Base-by-base conservation (phyloP, 92 coral and sea anemone genomes). In the Phymanthus crucifer region DNA sequence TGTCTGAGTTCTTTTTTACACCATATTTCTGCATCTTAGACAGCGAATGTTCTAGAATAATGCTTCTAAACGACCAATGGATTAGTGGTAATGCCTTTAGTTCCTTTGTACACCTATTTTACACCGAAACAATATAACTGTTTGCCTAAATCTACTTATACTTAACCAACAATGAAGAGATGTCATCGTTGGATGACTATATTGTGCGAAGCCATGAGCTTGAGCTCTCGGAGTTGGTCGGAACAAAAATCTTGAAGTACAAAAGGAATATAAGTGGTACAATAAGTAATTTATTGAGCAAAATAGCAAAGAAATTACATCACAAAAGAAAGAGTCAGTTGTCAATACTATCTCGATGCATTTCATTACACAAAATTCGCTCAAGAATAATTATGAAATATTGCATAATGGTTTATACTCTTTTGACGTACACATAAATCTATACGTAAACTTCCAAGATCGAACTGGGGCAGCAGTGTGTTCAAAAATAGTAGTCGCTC, bases 141-240 rank as follows among this genome's bases (percentile, higher is more conserved):
- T 61, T 61, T 61, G 68, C 33, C 68, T 61, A 61, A 61, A 61
- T 27, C 68, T 61, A 27, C 68, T 61, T 61, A 61, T 61, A 27
- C 29, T 61, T 34, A 61, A 29, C 16, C 16, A 7, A 61, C 32
- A 61, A 61, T 7, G 4, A 61, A 16, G 14, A 61, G 34, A 12
- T 24, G 32, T 61, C 68, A 61, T 29, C 33, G 34, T 24, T 61
- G 33, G 29, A 29, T 29, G 68, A 61, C 4, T 61, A 27, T 61
- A 61, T 61, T 27, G 36, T 12, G 13, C 29, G 26, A 8, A 8
- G 33, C 68, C 13, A 57, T 17, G 23, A 27, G 29, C 35, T 61
- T 6, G 32, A 54, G 27, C 64, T 54, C 64, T 54, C 6, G 10
- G 14, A 21, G 29, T 21, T 21, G 1, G 27, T 8, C 6, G 10